Evolutionary conservation across 1,140 invertebrate species (phyloP).

Genomic region (Scaptomyza pallida): DNA sequence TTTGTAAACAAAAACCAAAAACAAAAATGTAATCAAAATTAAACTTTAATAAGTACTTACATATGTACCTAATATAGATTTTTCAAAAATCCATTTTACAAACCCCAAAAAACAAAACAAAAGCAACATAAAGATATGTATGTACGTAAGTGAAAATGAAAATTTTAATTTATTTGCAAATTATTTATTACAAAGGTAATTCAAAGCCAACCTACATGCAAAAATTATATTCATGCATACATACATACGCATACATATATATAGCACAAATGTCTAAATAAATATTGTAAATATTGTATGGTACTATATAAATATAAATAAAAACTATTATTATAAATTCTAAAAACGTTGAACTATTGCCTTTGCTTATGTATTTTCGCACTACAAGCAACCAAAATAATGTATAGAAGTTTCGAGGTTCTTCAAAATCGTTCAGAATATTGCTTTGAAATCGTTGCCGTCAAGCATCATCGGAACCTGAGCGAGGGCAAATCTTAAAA

Average conservation of each 20-base stretch:
- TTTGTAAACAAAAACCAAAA: conserved; percentile 42
- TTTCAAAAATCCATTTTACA: not conserved
- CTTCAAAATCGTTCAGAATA: not conserved
- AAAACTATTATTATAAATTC: conserved; percentile 54
- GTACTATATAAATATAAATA: conserved; percentile 47
- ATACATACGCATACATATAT: conserved; percentile 36
- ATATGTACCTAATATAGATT: conserved; percentile 32
- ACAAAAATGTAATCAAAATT: conserved; percentile 61
- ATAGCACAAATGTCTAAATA: conserved; percentile 59
- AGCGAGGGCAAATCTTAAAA: not conserved
- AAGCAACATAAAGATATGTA: conserved; percentile 15
- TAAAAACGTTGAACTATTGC: not conserved
- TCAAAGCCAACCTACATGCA: conserved; percentile 36
- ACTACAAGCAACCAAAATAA: not conserved
- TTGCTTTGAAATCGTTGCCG: not conserved
- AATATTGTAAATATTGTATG: conserved; percentile 75
- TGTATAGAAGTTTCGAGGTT: not conserved
- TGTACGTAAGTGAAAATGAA: conserved; percentile 25
- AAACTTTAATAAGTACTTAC: conserved; percentile 27
- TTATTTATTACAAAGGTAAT: conserved; percentile 34
- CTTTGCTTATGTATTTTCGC: not conserved
- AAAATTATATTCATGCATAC: conserved; percentile 22
- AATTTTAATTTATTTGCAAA: conserved; percentile 56
- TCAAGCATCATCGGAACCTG: not conserved
- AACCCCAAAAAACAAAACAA: conserved; percentile 14